phyloP scores from a whole-genome alignment of 2,113 vertebrate genomes.

The Saccopteryx bilineata region DNA sequence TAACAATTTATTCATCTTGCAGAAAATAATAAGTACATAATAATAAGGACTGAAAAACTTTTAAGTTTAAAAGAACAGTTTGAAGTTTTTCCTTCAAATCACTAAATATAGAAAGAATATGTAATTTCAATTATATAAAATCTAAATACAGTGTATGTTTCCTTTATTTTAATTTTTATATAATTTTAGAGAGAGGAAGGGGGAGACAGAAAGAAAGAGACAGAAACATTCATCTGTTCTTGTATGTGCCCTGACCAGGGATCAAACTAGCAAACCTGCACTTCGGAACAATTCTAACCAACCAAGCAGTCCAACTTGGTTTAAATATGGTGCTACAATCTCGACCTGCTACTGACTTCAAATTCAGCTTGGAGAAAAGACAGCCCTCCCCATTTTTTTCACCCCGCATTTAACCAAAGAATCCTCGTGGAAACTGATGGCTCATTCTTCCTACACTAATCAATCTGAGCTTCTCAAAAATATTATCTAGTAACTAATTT shows the following conservation, averaged over 20 bases:
- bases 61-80: neutral
- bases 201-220: neutral
- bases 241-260: too few species aligned
- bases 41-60: slow-evolving; percentile 27
- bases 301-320: neutral
- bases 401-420: neutral
- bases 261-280: too few species aligned
- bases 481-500: slow-evolving; percentile 14
- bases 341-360: slow-evolving; percentile 17
- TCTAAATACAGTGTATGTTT: neutral
- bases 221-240: too few species aligned
- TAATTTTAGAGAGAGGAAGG: neutral
- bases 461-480: neutral
- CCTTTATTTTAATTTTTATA: neutral
- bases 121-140: slow-evolving; percentile 27
- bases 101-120: neutral
- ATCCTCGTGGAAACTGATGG: slow-evolving; percentile 2
- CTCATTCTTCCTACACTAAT: neutral
- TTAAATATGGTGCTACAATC: neutral
- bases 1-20: slow-evolving; percentile 57
- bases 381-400: neutral
- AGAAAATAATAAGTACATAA: slow-evolving; percentile 55
- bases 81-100: neutral
- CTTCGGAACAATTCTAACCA: neutral
- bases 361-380: neutral